Base-by-base conservation (phyloP, 1,140 invertebrate genomes). In the Drosophila albomicans region DNA sequence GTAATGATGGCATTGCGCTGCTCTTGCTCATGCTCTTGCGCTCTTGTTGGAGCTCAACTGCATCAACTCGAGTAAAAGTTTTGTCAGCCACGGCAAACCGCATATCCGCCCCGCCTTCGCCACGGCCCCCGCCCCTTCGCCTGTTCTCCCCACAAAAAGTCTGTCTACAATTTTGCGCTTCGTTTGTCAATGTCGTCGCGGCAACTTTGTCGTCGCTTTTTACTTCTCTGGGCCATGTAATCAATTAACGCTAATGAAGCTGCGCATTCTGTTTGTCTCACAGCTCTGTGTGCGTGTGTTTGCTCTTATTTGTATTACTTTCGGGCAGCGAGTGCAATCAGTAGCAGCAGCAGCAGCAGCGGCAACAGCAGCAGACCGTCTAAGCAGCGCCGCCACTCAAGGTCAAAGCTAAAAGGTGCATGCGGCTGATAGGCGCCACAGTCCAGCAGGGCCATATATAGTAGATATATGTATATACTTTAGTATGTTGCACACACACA, bases 231-330 rank as follows among this genome's bases (percentile, higher is more conserved):
- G 85, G 75, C 78, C 75, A 79, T 79, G 63, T 80, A 85, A 89
- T 89, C 88, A 89, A 89, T 89, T 89, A 89, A 76, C 81, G 79
- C 81, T 89, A 89, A 89, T 89, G 85, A 89, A 89, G 78, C 71
- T 75, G 81, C 45, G 20, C 70, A 7, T 59, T 67, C 49, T 56
- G 67, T 48, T 68, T 75, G 52, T 73, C 43, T 73, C 67, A n/a
- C 13, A 41, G 45, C 38, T 32, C 15, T 59, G 38, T 35, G 16
- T 63, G 58, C 15, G 54, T 32, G 59, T 49, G 28, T 56, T 16
- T 35, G 51, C 11, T 87, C 67, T 51, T 77, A 63, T 80, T 85
- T 82, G 70, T 59, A 52, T 62, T 69, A 68, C 64, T 75, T 61
- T 41, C 15, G 57, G 46, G 25, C 20, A 25, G 20, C 13, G 30